Base-by-base conservation (phyloP, 1,140 invertebrate species). In the Megathymus violae region DNA sequence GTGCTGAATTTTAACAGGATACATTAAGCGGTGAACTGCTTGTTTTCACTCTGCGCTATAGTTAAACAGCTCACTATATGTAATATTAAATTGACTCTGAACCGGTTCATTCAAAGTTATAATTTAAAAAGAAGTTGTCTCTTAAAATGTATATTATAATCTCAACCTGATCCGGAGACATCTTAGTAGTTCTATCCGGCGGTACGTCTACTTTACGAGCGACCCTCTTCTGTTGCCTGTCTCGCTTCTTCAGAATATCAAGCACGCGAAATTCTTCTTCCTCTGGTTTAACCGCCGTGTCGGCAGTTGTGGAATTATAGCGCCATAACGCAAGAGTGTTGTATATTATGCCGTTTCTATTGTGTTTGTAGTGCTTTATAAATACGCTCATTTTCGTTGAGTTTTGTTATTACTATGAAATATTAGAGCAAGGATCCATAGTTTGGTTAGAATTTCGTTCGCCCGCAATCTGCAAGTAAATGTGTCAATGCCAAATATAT, bases 241-340 rank as follows among this genome's bases (percentile, higher is more conserved):
- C 74, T 31, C 65, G 78, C 62, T 85, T 89, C 27, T 88, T 85
- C 40, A 86, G 66, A 63, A 92, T 89, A 80, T 91, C 87, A 0
- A 92, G 64, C 5, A 92, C 88, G 4, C 91, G 67, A 69, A 92
- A 92, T 40, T 91, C 89, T 56, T 91, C 89, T 4, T 87, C 82
- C 3, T 83, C 80, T 6, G 58, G 56, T 41, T 85, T 80, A 63
- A 75, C 81, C 10, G 64, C 22, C n/a, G 71, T 72, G 51, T 85
- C 84, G 0, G 76, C 71, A 10, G 74, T 72, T 3, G 83, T 85
- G 7, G 85, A 85, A 40, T 80, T 84, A 1, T 67, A 74, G 38
- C 88, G 82, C 85, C 85, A 89, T 78, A 90, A 46, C 58, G 69
- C 64, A 56, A 78, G 80, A 0, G 58, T 51, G 51, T 82, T 88